Evolutionary conservation across 2,888 invertebrate genomes (phyloP), one percentile per base, ranked within the genome.

Genomic region (Trichogramma evanescens): DNA sequence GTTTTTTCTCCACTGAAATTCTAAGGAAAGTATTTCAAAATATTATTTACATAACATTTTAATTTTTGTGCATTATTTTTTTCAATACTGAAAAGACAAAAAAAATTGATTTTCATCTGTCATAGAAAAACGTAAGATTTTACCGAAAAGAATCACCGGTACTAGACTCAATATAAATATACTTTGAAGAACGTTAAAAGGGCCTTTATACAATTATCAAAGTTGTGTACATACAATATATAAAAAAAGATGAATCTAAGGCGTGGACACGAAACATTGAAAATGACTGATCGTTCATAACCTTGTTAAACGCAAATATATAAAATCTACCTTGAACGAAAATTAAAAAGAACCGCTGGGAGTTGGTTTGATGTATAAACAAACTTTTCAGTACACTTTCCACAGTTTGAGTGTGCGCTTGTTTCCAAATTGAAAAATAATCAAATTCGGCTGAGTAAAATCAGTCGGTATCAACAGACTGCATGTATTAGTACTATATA

Each of bases 361-460:
- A 26, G 26, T 26, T 26, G 26, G 1, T 26, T 26, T 26, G 26
- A 26, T 26, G 26, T 26, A 26, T 26, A 26, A 26, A 26, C 26
- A 26, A 26, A 26, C 26, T 26, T 26, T 26, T 26, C 26, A 26
- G 26, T 26, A 26, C 26, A 26, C 26, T 26, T 26, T 43, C n/a
- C 41, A 50, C 41, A 43, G 43, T 54, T 58, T 46, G 54, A 54
- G 54, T 54, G 49, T 41, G 39, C 54, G 51, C 48, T 44, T 56
- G 53, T 63, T 58, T 58, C 54, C 54, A 59, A 26, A 26, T 26
- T 26, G 26, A 26, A 26, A 26, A 26, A 26, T 26, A 49, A 48
- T 39, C 42, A 58, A 48, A 53, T 53, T 53, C 53, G 44, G 10
- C 5, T 39, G 9, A 41, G 26, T 44, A 13, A 41, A 41, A 42